Evolutionary conservation across 2,797 vertebrate species (phyloP).

Genomic region (Eulemur coronatus): DNA sequence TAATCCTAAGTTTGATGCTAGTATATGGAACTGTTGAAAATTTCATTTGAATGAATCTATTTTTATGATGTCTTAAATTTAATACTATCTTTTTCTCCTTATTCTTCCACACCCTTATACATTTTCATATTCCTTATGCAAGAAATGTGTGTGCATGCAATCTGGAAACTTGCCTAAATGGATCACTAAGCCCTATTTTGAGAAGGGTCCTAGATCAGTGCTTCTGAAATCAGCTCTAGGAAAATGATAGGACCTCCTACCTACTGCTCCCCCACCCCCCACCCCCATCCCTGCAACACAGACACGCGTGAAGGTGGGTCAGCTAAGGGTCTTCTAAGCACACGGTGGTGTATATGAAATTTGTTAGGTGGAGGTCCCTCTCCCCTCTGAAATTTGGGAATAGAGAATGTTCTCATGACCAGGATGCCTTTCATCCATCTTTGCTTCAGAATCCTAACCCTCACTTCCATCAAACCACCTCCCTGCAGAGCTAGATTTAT

Average conservation of each 20-base stretch:
- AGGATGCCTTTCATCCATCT: not conserved
- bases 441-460: not conserved
- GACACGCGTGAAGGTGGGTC: not conserved
- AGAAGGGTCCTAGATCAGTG: not conserved
- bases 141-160: not conserved
- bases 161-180: not conserved
- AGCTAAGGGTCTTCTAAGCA: not conserved
- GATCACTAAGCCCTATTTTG: not conserved
- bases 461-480: not conserved
- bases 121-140: not conserved
- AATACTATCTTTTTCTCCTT: not conserved
- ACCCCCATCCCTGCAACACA: not conserved
- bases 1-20: not conserved
- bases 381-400: not conserved
- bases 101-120: not conserved
- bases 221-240: not conserved
- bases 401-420: not conserved
- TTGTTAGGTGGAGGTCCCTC: not conserved
- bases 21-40: not conserved
- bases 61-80: not conserved
- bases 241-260: not conserved
- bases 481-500: not conserved
- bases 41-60: constrained; percentile 30
- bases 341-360: not conserved
- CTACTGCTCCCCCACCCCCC: no score